phyloP scores from a whole-genome alignment of 2,797 vertebrate species.

The Graptemys geographica region DNA sequence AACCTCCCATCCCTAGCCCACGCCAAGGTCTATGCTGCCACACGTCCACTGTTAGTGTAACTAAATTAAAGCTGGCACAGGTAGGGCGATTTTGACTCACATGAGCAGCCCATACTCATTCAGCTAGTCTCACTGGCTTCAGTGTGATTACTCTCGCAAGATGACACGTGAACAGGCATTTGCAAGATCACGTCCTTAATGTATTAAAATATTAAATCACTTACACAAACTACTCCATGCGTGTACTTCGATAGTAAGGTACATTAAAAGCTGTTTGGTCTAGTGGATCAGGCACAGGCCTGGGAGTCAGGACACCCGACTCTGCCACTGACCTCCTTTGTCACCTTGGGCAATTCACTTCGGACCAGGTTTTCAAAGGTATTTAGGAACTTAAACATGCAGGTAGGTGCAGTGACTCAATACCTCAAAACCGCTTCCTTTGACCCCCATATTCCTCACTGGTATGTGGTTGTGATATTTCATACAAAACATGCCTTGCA shows the following conservation, averaged over 20 bases:
- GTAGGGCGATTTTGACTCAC: background rate
- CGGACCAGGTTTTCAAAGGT: background rate
- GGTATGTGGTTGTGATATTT: background rate
- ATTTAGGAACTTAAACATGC: background rate
- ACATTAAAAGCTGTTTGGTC: background rate
- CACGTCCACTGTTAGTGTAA: background rate
- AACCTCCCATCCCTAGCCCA: background rate
- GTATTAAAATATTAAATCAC: background rate
- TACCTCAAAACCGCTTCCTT: background rate
- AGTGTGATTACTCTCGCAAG: background rate
- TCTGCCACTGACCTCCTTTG: background rate
- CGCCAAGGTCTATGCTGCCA: background rate
- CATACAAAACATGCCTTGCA: background rate
- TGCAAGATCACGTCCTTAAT: background rate
- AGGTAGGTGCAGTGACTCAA: background rate
- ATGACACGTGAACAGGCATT: background rate
- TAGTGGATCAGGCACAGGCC: background rate
- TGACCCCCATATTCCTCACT: background rate
- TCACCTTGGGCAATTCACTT: background rate
- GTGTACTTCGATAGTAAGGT: background rate
- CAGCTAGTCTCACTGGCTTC: background rate
- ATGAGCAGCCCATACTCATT: background rate
- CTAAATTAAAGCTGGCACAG: background rate
- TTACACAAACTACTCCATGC: background rate
- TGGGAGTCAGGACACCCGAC: background rate